Evolutionary conservation across 1,140 invertebrate species (phyloP), one percentile per base, ranked within the genome.

Genomic region (Pseudachorutes palmiensis): DNA sequence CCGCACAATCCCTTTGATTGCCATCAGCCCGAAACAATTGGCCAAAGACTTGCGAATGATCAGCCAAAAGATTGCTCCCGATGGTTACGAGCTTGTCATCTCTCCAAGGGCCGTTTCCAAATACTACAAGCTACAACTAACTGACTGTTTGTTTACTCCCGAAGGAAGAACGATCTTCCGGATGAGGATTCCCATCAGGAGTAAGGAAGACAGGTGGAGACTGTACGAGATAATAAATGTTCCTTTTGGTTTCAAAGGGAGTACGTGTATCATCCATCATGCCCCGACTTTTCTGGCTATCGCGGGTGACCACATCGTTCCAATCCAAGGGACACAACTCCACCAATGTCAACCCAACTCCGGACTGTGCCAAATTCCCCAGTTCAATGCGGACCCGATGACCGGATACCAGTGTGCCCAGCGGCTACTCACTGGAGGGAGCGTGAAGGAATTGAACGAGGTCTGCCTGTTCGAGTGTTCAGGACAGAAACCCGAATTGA

Each of bases 391-490:
- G 5, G 51, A 57, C 24, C 51, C 51, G 5, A 5, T 57, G 5
- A 14, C 51, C 5, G 51, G 51, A 14, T n/a, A 26, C 26, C 26
- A n/a, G 24, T 57, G 51, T 57, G 14, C 12, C 24, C 14, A 26
- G 5, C 12, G 24, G 24, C 24, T 57, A 57, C 51, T 57, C 14
- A 24, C 14, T 9, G 51, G 51, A 5, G 51, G 9, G 9, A 57
- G 51, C 51, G 51, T 26, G 3, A n/a, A 5, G 9, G 51, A 57
- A 22, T 57, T 57, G 24, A 57, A 57, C 24, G 24, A 57, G 24
- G 51, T 57, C 24, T 57, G 51, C 51, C 14, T 26, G 14, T 57
- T 57, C 51, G 51, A 57, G 51, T 57, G 51, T 26, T 9, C 9
- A 12, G 51, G 12, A 14, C 5, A 5, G 5, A 12, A 57, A 57